Percentiles rank a stretch among this genome's conserved stretches.
These are phyloP conservation scores for Darevskia mixta DNA, from an alignment of 2,797 vertebrate species.

Conservation along the genomic window DNA sequence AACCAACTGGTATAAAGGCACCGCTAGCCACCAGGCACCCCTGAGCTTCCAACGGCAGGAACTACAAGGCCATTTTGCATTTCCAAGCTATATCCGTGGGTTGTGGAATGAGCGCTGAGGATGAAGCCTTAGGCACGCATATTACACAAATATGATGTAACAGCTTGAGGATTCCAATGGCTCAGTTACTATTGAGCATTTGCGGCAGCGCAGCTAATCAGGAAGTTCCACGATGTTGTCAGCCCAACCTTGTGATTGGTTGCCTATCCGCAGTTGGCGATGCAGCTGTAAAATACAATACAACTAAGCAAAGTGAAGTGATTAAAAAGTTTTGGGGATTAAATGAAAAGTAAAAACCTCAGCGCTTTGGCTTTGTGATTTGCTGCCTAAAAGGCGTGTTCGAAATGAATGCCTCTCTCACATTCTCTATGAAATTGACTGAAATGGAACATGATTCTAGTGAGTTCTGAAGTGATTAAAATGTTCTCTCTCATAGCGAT, in stretches of 20 bases:
- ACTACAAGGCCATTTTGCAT: neutral
- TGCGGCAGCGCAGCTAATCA: neutral
- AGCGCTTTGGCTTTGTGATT: neutral
- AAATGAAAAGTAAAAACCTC: neutral
- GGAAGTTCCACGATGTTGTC: neutral
- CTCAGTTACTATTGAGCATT: neutral
- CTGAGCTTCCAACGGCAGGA: too few species aligned
- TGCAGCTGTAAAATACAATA: neutral
- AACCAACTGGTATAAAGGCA: too few species aligned
- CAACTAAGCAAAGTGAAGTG: neutral
- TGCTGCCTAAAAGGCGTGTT: neutral
- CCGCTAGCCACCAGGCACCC: too few species aligned
- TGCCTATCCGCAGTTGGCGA: neutral
- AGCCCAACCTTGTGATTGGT: neutral
- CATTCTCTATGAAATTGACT: neutral
- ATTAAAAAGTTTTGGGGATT: neutral
- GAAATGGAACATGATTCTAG: constrained; percentile 6
- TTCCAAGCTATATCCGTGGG: neutral
- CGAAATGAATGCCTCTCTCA: constrained; percentile 13
- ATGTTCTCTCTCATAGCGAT: neutral
- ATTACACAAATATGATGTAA: neutral
- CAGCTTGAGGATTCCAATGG: neutral
- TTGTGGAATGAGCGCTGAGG: neutral
- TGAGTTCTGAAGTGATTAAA: constrained; percentile 33
- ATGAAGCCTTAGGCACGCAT: neutral